phyloP scores from a whole-genome alignment of 2,888 invertebrate species.

The Serripes groenlandicus region DNA sequence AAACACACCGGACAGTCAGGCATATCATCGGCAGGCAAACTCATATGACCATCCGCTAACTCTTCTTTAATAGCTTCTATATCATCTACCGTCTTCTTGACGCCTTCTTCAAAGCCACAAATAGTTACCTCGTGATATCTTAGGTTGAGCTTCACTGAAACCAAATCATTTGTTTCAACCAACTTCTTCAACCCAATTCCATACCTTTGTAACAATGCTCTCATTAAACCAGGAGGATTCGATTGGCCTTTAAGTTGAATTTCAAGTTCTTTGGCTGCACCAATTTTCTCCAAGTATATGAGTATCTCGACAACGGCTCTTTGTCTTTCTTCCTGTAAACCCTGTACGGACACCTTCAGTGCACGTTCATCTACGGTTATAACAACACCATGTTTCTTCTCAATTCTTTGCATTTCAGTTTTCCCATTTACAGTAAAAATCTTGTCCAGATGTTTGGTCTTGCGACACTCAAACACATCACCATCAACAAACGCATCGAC shows the following conservation, averaged over 20 bases:
- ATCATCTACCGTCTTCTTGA: constrained; percentile 51
- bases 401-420: constrained; percentile 51
- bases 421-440: constrained; percentile 67
- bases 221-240: constrained; percentile 76
- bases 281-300: constrained; percentile 47
- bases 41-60: background rate
- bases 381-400: constrained; percentile 47
- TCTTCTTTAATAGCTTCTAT: constrained; percentile 46
- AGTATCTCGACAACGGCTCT: constrained; percentile 52
- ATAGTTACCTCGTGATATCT: constrained; percentile 63
- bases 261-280: constrained; percentile 28
- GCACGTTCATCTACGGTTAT: constrained; percentile 66
- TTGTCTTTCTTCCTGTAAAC: constrained; percentile 37
- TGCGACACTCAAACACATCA: constrained; percentile 57
- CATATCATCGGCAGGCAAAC: background rate
- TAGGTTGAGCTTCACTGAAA: constrained; percentile 64
- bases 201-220: constrained; percentile 70
- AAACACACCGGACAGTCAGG: constrained; percentile 81
- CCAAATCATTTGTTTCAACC: constrained; percentile 49
- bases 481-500: constrained; percentile 68
- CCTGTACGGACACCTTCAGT: constrained; percentile 66
- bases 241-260: constrained; percentile 66
- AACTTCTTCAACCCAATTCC: constrained; percentile 67
- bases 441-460: constrained; percentile 26
- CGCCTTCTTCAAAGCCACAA: constrained; percentile 58